Conservation (phyloP, 2,888 invertebrate genomes). For the Gymnoscelis rufifasciata region DNA sequence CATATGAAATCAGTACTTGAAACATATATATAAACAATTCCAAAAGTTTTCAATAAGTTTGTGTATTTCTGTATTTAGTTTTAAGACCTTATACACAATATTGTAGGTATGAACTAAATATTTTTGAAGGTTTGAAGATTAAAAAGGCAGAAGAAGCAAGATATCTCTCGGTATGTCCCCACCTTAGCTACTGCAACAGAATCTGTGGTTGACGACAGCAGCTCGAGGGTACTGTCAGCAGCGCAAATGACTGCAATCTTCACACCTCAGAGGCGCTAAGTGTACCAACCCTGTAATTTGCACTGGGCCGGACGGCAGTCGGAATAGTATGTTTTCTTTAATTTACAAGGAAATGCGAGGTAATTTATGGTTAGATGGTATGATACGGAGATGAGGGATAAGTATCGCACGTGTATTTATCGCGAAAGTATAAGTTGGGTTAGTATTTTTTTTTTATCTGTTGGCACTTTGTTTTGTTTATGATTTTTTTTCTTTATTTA, state of each 20-base stretch:
- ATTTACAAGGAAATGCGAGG: slow-evolving; percentile 37
- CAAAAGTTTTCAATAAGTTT: too few relatives aligned
- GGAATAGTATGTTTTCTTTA: slow-evolving; percentile 48
- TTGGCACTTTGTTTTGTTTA: too few relatives aligned
- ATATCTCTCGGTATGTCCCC: background rate
- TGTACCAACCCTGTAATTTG: slow-evolving; percentile 70
- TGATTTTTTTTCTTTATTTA: too few relatives aligned
- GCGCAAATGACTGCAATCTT: slow-evolving; percentile 78
- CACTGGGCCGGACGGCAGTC: slow-evolving; percentile 41
- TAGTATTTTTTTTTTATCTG: too few relatives aligned
- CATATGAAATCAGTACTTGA: too few relatives aligned
- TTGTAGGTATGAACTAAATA: too few relatives aligned
- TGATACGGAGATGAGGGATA: background rate
- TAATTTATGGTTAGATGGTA: slow-evolving; percentile 14
- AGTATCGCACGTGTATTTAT: background rate
- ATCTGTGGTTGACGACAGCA: slow-evolving; percentile 55
- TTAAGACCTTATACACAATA: too few relatives aligned
- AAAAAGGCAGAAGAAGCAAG: too few relatives aligned
- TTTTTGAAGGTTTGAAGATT: too few relatives aligned
- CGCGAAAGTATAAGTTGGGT: too few relatives aligned
- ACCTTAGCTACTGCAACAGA: slow-evolving; percentile 38
- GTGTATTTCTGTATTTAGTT: too few relatives aligned
- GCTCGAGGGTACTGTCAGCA: slow-evolving; percentile 58
- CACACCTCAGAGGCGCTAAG: slow-evolving; percentile 79
- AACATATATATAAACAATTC: too few relatives aligned